These are phyloP conservation scores for Cygnus buccinator DNA, from an alignment of 2,113 vertebrate genomes.

Conservation along the genomic window DNA sequence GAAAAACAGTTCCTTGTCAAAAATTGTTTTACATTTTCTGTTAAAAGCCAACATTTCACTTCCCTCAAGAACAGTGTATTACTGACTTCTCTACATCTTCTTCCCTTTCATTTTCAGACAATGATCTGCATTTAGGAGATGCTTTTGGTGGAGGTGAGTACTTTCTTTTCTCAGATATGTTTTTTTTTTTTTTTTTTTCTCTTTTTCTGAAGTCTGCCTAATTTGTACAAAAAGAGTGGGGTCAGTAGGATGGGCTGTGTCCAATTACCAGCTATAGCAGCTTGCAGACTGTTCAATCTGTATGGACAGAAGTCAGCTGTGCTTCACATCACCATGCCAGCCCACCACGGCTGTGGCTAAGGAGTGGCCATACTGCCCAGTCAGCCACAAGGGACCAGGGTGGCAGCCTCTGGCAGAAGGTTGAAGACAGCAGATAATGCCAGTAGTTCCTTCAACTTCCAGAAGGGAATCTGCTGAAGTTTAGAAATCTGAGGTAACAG, in stretches of 20 bases:
- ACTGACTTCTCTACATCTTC: neutral
- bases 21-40: neutral
- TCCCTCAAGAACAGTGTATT: neutral
- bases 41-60: neutral
- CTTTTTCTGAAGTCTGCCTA: neutral
- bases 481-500: neutral
- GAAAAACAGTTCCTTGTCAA: neutral
- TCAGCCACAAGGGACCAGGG: neutral
- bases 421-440: neutral
- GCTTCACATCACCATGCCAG: neutral
- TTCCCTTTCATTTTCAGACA: conserved; percentile 28
- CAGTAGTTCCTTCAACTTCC: neutral
- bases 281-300: neutral
- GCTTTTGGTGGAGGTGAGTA: conserved; percentile 55
- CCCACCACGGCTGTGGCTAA: neutral
- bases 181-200: neutral
- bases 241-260: neutral
- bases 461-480: neutral
- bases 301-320: rapidly evolving
- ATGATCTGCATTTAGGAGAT: conserved; percentile 62
- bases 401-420: neutral
- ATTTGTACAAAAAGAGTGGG: neutral
- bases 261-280: neutral
- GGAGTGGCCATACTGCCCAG: rapidly evolving
- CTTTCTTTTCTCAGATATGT: neutral